phyloP scores from a whole-genome alignment of 2,888 invertebrate genomes.

The Iphiclides podalirius region DNA sequence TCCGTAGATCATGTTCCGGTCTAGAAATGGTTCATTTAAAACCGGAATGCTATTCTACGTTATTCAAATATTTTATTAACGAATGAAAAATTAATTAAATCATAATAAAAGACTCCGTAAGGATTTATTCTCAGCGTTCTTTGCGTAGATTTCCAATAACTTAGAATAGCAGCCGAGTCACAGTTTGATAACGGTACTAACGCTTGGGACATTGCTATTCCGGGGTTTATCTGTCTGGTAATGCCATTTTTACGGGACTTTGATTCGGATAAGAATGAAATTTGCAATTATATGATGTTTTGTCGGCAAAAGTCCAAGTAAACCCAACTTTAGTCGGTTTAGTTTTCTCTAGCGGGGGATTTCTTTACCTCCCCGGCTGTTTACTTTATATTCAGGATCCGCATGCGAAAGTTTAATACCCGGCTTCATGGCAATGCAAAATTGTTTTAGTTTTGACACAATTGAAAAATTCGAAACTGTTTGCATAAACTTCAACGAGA shows the following conservation, averaged over 20 bases:
- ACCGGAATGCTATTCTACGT: too few species aligned
- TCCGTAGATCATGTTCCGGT: too few species aligned
- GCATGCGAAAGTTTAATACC: constrained; percentile 19
- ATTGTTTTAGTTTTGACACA: constrained; percentile 19
- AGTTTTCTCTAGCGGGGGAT: constrained; percentile 4
- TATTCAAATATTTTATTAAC: too few species aligned
- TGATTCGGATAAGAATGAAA: constrained; percentile 35
- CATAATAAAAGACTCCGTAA: constrained; percentile 30
- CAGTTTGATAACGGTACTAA: constrained; percentile 37
- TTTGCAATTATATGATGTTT: constrained; percentile 32
- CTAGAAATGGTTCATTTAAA: too few species aligned
- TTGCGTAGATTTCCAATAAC: constrained; percentile 39
- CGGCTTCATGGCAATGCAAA: constrained; percentile 12
- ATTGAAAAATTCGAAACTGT: constrained; percentile 13
- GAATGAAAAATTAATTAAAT: too few species aligned
- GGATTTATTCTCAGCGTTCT: constrained; percentile 36
- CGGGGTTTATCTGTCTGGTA: constrained; percentile 34
- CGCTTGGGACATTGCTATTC: constrained; percentile 33
- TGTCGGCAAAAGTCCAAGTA: constrained; percentile 26
- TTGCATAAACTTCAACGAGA: constrained; percentile 2
- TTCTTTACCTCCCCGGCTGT: constrained; percentile 10
- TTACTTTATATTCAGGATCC: constrained; percentile 18
- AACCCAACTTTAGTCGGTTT: constrained; percentile 11
- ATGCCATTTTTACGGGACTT: constrained; percentile 36
- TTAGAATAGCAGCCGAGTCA: constrained; percentile 35